These are phyloP conservation scores for Tryphoninae sp. DNA, from an alignment of 2,888 invertebrate genomes.

Conservation along the genomic window DNA sequence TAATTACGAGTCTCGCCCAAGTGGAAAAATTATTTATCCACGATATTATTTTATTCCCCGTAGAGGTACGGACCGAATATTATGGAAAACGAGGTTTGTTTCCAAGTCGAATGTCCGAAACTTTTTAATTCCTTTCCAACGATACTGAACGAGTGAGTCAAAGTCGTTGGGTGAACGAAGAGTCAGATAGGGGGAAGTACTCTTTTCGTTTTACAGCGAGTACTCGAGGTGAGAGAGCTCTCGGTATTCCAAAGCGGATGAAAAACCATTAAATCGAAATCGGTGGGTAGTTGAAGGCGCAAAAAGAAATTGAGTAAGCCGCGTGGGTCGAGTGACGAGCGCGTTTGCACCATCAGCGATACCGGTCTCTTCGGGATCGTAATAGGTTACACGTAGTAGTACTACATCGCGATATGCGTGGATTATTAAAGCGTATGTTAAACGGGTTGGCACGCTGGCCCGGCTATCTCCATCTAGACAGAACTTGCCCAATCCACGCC, in stretches of 20 bases:
- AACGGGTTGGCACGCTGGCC: too few species aligned
- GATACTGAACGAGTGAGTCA: background rate
- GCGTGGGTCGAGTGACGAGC: slow-evolving; percentile 6
- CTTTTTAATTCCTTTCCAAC: background rate
- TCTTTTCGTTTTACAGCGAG: background rate
- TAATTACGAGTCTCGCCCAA: slow-evolving; percentile 6
- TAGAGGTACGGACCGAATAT: background rate
- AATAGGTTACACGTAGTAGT: background rate
- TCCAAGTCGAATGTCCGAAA: too few species aligned
- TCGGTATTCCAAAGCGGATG: background rate
- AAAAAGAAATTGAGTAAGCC: slow-evolving; percentile 23
- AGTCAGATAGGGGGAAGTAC: too few species aligned
- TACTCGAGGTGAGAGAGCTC: slow-evolving; percentile 1
- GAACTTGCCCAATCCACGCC: background rate
- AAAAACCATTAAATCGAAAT: slow-evolving; percentile 15
- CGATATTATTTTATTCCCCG: background rate
- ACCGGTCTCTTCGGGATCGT: slow-evolving; percentile 17
- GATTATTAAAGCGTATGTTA: background rate
- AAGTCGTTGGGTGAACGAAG: background rate
- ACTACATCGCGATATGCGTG: background rate
- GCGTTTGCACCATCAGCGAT: slow-evolving; percentile 35
- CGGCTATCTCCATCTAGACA: too few species aligned
- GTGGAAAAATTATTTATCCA: slow-evolving; percentile 36
- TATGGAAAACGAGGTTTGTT: too few species aligned
- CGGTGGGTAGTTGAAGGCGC: slow-evolving; percentile 1